Evolutionary conservation across 2,797 vertebrate genomes (phyloP).

Genomic region (Semotilus atromaculatus): DNA sequence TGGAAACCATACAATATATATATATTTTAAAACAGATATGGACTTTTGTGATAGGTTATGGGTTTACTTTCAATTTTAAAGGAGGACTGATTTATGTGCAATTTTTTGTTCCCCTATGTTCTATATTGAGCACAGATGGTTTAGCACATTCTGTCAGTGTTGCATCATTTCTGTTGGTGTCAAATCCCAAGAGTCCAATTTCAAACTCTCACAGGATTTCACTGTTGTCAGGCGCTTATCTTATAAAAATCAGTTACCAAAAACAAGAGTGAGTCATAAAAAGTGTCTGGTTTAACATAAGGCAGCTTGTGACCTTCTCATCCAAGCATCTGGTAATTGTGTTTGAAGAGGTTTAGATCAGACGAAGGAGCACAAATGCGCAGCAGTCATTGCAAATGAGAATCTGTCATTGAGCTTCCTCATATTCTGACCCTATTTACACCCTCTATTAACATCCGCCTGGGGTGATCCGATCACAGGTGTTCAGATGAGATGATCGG

Average conservation of each 20-base stretch:
- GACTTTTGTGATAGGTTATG: not conserved
- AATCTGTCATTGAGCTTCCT: constrained; percentile 24
- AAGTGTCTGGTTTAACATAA: constrained; percentile 44
- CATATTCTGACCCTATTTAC: not conserved
- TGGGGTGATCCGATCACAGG: not conserved
- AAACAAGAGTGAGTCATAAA: constrained; percentile 39
- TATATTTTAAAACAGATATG: not conserved
- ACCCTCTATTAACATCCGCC: not conserved
- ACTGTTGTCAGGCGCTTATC: constrained; percentile 28
- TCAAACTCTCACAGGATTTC: constrained; percentile 16
- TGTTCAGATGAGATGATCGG: not conserved
- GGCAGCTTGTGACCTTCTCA: constrained; percentile 34
- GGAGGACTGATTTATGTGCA: not conserved
- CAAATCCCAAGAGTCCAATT: constrained; percentile 35
- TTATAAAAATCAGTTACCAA: constrained; percentile 30
- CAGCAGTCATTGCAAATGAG: constrained; percentile 5
- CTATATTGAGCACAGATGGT: constrained; percentile 30
- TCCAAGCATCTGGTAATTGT: constrained; percentile 41
- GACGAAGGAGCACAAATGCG: constrained; percentile 34
- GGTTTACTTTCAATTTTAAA: not conserved
- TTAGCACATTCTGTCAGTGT: constrained; percentile 40
- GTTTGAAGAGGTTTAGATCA: constrained; percentile 39
- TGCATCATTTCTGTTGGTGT: constrained; percentile 25
- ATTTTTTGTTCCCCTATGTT: constrained; percentile 13
- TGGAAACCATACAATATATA: not conserved